Evolutionary conservation across 2,113 vertebrate genomes (phyloP).

Genomic region (Zeus faber): DNA sequence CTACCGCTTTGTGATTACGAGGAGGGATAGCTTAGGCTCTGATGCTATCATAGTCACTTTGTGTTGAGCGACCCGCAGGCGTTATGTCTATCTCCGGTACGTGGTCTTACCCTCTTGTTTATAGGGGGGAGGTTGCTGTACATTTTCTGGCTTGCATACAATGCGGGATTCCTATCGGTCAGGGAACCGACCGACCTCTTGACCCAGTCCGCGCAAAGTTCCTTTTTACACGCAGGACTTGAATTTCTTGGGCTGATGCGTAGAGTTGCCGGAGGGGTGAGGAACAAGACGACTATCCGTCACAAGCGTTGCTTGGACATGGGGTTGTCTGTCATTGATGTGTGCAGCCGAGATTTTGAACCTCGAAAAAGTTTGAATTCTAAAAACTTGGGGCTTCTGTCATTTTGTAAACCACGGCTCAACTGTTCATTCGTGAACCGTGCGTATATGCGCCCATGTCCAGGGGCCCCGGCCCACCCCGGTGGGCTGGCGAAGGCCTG

Average conservation of each 20-base stretch:
- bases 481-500: no score
- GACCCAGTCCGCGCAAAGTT: slow-evolving; percentile 47
- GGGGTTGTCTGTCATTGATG: background rate
- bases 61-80: background rate
- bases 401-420: no score
- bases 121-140: background rate
- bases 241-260: slow-evolving; percentile 65
- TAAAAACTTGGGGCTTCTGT: no score
- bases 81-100: no score
- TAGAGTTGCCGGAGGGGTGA: slow-evolving; percentile 44
- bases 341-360: background rate
- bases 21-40: background rate
- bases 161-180: slow-evolving; percentile 30
- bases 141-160: slow-evolving; percentile 13
- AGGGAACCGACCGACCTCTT: slow-evolving; percentile 47
- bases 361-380: background rate
- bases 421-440: no score
- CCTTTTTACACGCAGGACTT: slow-evolving; percentile 59
- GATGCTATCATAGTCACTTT: slow-evolving; percentile 7
- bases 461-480: no score
- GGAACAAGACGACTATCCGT: slow-evolving; percentile 54
- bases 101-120: background rate
- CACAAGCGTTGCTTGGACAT: slow-evolving; percentile 34
- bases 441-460: no score
- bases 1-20: background rate